Evolutionary conservation across 2,797 vertebrate species (phyloP).

Genomic region (Agapornis canus): DNA sequence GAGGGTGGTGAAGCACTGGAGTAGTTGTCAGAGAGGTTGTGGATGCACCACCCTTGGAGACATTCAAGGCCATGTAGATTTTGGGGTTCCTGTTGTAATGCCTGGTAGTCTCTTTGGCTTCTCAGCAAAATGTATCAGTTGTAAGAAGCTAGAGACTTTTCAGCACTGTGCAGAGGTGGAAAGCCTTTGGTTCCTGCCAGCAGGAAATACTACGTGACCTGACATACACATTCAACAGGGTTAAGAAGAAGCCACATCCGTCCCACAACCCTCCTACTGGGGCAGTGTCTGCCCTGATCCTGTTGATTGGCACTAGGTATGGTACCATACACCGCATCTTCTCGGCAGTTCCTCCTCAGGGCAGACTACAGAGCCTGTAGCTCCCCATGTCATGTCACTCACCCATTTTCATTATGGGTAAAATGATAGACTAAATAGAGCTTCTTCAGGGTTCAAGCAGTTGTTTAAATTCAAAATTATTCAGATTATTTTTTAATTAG

Average conservation of each 20-base stretch:
- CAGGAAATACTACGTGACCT: not conserved
- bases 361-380: not conserved
- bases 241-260: not conserved
- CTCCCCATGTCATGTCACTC: not conserved
- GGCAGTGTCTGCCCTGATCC: not conserved
- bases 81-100: not conserved
- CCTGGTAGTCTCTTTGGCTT: not conserved
- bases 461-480: not conserved
- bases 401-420: not conserved
- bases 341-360: not conserved
- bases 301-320: not conserved
- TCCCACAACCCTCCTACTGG: not conserved
- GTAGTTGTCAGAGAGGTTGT: not conserved
- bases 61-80: not conserved
- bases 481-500: not conserved
- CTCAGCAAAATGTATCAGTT: not conserved
- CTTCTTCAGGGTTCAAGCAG: not conserved
- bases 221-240: not conserved
- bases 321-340: rapidly evolving
- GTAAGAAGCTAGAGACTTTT: not conserved
- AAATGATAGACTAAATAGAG: not conserved
- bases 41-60: not conserved
- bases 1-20: not conserved
- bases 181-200: not conserved
- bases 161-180: not conserved